These are phyloP conservation scores for Volucella inflata DNA, from an alignment of 2,888 invertebrate genomes.

Conservation along the genomic window DNA sequence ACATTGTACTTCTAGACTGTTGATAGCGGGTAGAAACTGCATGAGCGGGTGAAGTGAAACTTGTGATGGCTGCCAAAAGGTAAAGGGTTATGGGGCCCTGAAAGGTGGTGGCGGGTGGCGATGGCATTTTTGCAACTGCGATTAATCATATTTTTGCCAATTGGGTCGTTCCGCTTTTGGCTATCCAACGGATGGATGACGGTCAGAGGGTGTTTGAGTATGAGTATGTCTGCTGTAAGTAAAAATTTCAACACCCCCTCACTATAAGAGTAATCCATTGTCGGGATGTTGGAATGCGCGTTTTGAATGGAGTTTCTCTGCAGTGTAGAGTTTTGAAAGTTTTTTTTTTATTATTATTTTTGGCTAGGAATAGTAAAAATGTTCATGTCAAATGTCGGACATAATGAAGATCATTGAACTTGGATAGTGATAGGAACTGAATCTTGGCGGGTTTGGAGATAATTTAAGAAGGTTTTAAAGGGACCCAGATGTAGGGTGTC, in stretches of 20 bases:
- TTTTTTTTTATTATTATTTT: slow-evolving; percentile 20
- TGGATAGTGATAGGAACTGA: slow-evolving; percentile 51
- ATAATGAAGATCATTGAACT: slow-evolving; percentile 69
- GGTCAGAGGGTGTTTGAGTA: slow-evolving; percentile 23
- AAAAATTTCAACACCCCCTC: slow-evolving; percentile 18
- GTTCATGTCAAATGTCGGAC: slow-evolving; percentile 66
- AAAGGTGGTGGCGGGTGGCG: slow-evolving; percentile 54
- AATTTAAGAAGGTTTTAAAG: neutral
- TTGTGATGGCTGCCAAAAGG: slow-evolving; percentile 43
- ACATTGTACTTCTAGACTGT: slow-evolving; percentile 14
- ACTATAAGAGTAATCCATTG: slow-evolving; percentile 18
- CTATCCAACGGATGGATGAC: slow-evolving; percentile 39
- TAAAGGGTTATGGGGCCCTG: slow-evolving; percentile 37
- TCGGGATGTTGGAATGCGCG: slow-evolving; percentile 2
- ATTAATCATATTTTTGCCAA: slow-evolving; percentile 83
- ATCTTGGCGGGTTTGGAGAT: slow-evolving; percentile 34
- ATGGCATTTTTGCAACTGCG: slow-evolving; percentile 76
- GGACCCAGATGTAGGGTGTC: too few relatives aligned
- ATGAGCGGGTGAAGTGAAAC: neutral
- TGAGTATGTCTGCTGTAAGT: slow-evolving; percentile 30
- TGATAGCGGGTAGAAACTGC: slow-evolving; percentile 55
- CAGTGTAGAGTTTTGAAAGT: slow-evolving; percentile 46
- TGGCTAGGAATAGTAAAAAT: slow-evolving; percentile 54
- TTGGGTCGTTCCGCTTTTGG: slow-evolving; percentile 80
- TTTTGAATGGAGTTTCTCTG: slow-evolving; percentile 31